Evolutionary conservation across 2,113 vertebrate species (phyloP), one percentile per base, ranked within the genome.

Genomic region (Pseudopipra pipra): DNA sequence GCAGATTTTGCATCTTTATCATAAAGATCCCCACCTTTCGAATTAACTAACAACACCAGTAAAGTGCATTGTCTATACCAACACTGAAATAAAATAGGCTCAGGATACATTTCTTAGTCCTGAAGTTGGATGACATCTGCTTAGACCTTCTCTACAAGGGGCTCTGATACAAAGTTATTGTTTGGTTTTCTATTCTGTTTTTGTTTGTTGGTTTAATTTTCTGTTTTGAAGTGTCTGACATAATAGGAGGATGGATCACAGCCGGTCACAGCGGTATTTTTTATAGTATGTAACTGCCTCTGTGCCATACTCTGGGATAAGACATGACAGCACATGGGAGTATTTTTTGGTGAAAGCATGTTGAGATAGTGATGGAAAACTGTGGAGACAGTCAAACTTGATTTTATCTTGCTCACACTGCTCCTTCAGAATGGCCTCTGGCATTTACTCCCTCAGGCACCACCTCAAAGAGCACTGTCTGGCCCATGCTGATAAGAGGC

Each of bases 401-500:
- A 17, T 85, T 80, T 89, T 76, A 20, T 46, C 20, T 67, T 72
- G 28, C 43, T 68, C 62, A 58, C 23, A 28, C 3, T 28, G 14
- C 19, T 83, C n/a, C 22, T 63, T 72, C 12, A 6, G 56, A 79
- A 63, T 10, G 3, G 22, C 8, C 14, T 33, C 33, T 72, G 62
- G 35, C 25, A 51, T 54, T 72, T 63, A 41, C 3, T 76, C 52
- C 31, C 15, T 68, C 52, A 49, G 67, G 15, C 28, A 65, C 37
- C 28, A 23, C 28, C 25, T 39, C 8, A 8, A 79, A 52, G 66
- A 75, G 16, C 18, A 28, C 12, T 24, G 72, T 23, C n/a, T 67
- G 43, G 20, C 33, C 56, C 58, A 54, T 1, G 2, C 11, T 28
- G 59, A 31, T 28, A 47, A 72, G 25, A 0, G 1, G 23, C 17